phyloP scores from a whole-genome alignment of 2,113 vertebrate genomes.

The Petromus typicus region DNA sequence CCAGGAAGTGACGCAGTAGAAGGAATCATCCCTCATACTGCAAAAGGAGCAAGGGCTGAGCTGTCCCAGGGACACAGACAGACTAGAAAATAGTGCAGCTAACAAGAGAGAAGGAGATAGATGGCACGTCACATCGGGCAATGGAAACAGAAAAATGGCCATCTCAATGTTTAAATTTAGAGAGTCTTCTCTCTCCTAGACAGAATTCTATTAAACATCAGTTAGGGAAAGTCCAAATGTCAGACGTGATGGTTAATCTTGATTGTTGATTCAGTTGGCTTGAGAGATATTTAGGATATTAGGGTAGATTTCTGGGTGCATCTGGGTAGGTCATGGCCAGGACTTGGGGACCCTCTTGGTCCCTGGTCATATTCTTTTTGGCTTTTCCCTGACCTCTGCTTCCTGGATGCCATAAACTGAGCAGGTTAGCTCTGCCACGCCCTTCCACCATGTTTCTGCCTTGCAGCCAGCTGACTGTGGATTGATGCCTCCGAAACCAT shows the following conservation, averaged over 20 bases:
- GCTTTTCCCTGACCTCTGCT: background rate
- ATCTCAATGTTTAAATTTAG: background rate
- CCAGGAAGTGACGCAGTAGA: constrained; percentile 65
- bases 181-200: no score
- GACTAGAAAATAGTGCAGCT: background rate
- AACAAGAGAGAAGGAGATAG: background rate
- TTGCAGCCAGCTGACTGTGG: background rate
- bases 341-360: background rate
- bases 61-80: background rate
- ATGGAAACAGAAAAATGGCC: background rate
- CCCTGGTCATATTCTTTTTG: background rate
- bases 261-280: background rate
- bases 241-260: background rate
- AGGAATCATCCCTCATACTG: background rate
- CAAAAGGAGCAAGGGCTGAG: background rate
- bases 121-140: background rate
- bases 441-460: background rate
- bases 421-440: background rate
- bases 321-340: background rate
- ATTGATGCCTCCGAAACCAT: background rate
- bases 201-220: background rate
- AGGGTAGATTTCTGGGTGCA: background rate
- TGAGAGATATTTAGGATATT: background rate
- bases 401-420: background rate
- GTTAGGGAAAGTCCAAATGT: background rate